Base-by-base conservation (phyloP, 2,888 invertebrate species). In the Perizoma affinitatum region DNA sequence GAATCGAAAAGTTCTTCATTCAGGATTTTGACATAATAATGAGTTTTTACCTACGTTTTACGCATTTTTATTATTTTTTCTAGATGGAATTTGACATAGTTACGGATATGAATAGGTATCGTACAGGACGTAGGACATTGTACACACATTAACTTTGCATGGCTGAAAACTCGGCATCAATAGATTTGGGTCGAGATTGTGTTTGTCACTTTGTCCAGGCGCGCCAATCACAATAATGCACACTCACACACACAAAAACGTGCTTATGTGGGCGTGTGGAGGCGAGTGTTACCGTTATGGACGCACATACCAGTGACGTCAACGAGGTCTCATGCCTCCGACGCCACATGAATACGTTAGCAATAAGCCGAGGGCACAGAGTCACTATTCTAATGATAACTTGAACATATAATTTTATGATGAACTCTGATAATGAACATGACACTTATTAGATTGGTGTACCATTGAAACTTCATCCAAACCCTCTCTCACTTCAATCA, bases 281-380 rank as follows among this genome's bases (percentile, higher is more conserved):
- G 88, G 88, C 89, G 89, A 90, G 84, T 82, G 74, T 86, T 90
- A 91, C 92, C 92, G 92, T 92, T 92, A 91, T 86, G 88, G 89
- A 89, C 87, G 86, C 89, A 90, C 91, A 91, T 91, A 88, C 88
- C 88, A 86, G 85, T 91, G 91, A 92, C 91, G 92, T 92, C 89
- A 91, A 84, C 85, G 81, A 87, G 85, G 85, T 81, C 85, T 90
- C 83, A 88, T 85, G 82, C 83, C 84, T 80, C 80, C 84, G 80
- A 89, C 86, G 86, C 86, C 73, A 77, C 69, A 81, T 82, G 89
- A 87, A 91, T 89, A 87, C 84, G 81, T 87, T 88, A 86, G 75
- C 78, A 75, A 86, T 82, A 79, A 81, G 71, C 74, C 76, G 80
- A 83, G 83, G 81, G 55, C 58, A 83, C 81, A 74, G 79, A 79